Evolutionary conservation across 1,140 invertebrate genomes (phyloP), one percentile per base, ranked within the genome.

Genomic region (Mercenaria mercenaria): DNA sequence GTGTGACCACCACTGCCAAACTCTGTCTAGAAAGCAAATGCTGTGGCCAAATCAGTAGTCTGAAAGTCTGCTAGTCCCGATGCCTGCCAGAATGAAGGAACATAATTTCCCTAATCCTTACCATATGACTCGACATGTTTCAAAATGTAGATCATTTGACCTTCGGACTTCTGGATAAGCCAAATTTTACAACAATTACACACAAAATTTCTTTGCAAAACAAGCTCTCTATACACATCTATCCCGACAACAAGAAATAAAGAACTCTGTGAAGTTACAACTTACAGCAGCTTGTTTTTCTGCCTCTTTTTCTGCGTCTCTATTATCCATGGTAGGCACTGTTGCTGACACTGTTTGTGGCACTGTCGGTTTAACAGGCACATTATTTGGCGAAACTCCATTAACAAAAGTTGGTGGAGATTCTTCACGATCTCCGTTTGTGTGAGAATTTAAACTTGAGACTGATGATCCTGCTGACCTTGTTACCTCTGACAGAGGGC

Each of bases 401-500:
- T 72, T 81, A 1, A 79, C 72, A 23, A 79, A 87, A 29, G 23
- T 32, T 26, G 86, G 37, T 13, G 80, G 80, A 8, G 88, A 83
- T 0, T 89, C 88, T 29, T 89, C 88, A n/a, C 72, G 32, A n/a
- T 89, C 88, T 34, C 79, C 80, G 61, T 76, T 82, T 13, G 88
- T 4, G 29, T 80, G 52, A 61, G 88, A 83, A 39, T 89, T 89
- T 76, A 89, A 64, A 84, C 88, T 89, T 0, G 88, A 89, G 32
- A 89, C 64, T 13, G 88, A 89, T 32, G 88, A 83, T 18, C 88
- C 81, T 20, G 69, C 80, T 11, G 88, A 89, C 26, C 59, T 69
- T 18, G 39, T 88, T 29, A 88, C 43, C 20, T 89, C 88, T 1
- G 88, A 89, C 11, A 89, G 29, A 18, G 88, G 88, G 50, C 88